Evolutionary conservation across 2,797 vertebrate species (phyloP).

Genomic region (Phoebastria nigripes): DNA sequence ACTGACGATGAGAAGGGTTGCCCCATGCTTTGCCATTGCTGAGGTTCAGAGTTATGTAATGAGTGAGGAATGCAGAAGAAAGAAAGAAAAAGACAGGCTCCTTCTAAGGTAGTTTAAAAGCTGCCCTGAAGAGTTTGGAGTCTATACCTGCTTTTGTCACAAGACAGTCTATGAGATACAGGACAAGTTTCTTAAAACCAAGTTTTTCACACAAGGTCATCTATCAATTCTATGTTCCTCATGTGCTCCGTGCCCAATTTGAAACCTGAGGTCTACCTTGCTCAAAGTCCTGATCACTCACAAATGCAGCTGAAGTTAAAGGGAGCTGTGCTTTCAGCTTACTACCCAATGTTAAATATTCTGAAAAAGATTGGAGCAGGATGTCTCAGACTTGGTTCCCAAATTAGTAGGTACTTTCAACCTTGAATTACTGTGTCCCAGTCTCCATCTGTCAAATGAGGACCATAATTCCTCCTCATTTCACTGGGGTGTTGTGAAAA

Average conservation of each 20-base stretch:
- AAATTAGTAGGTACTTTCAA: neutral
- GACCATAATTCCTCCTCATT: constrained; percentile 12
- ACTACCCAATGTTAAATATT: neutral
- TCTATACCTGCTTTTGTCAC: neutral
- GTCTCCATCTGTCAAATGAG: neutral
- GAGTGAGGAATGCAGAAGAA: neutral
- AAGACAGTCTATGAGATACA: neutral
- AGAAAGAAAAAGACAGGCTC: neutral
- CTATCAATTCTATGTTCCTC: neutral
- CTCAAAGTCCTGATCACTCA: neutral
- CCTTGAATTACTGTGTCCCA: neutral
- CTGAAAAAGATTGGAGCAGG: neutral
- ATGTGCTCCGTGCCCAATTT: accelerated
- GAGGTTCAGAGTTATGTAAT: neutral
- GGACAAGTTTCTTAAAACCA: neutral
- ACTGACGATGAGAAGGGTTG: neutral
- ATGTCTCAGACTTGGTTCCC: neutral
- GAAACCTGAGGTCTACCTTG: neutral
- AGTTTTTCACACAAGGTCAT: neutral
- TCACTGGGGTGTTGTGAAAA: constrained; percentile 16
- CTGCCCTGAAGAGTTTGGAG: neutral
- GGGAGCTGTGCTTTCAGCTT: neutral
- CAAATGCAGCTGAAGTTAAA: neutral
- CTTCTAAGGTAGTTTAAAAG: neutral
- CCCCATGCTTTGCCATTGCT: neutral